Evolutionary conservation across 2,888 invertebrate species (phyloP).

Genomic region (Aradus depressus): DNA sequence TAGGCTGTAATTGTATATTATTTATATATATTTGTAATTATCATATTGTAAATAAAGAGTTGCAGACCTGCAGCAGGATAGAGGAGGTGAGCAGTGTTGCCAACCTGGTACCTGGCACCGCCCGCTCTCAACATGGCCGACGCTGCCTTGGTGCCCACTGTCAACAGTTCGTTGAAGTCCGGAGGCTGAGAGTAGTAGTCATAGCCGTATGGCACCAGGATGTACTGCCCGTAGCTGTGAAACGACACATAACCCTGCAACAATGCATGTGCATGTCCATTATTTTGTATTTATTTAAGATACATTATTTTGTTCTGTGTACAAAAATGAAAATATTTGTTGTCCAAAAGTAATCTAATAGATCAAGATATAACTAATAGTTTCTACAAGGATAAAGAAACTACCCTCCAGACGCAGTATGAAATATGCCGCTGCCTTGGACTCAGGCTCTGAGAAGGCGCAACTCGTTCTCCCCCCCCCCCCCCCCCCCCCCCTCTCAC

Average conservation of each 20-base stretch:
- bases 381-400: no score
- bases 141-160: conserved; percentile 57
- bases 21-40: no score
- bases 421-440: conserved; percentile 36
- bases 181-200: conserved; percentile 39
- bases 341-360: no score
- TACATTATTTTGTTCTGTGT: no score
- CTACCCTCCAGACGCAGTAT: conserved; percentile 33
- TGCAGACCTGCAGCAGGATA: conserved; percentile 46
- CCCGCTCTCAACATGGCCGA: conserved; percentile 49
- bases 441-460: conserved; percentile 41
- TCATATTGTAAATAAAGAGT: no score
- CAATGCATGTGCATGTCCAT: not conserved
- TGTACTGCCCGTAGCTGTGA: conserved; percentile 76
- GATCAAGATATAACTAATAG: no score
- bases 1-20: no score
- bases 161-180: conserved; percentile 56
- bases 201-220: conserved; percentile 80
- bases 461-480: conserved; percentile 37
- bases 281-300: not conserved
- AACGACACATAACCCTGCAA: conserved; percentile 65
- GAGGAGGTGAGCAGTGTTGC: conserved; percentile 60
- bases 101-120: conserved; percentile 58
- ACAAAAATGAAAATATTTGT: no score
- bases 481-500: conserved; percentile 1